These are phyloP conservation scores for Caradrina kadenii DNA, from an alignment of 2,888 invertebrate species.

Conservation along the genomic window DNA sequence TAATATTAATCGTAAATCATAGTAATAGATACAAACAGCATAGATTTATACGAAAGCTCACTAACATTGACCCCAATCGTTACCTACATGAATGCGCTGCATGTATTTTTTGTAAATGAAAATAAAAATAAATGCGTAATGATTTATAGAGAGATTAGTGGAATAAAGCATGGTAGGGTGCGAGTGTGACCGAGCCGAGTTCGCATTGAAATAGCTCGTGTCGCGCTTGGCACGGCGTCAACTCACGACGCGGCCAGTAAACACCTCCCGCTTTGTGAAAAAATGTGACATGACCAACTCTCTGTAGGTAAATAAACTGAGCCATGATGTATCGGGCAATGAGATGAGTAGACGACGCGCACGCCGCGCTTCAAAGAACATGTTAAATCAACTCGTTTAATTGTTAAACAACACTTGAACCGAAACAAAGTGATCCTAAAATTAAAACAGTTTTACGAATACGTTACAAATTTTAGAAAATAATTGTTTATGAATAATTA, in stretches of 20 bases:
- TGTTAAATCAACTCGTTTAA: slow-evolving; percentile 73
- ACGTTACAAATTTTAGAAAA: slow-evolving; percentile 36
- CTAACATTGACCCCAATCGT: slow-evolving; percentile 57
- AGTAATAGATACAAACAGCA: slow-evolving; percentile 38
- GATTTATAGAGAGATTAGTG: slow-evolving; percentile 55
- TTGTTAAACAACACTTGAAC: slow-evolving; percentile 71
- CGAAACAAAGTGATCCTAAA: slow-evolving; percentile 60
- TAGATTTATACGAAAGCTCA: slow-evolving; percentile 37
- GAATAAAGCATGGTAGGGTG: slow-evolving; percentile 40
- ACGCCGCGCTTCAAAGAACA: slow-evolving; percentile 78
- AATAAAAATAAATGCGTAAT: slow-evolving; percentile 50
- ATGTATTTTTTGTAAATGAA: slow-evolving; percentile 35
- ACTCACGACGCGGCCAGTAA: slow-evolving; percentile 74
- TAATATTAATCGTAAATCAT: slow-evolving; percentile 50
- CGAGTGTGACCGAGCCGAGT: slow-evolving; percentile 63
- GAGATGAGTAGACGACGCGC: slow-evolving; percentile 67
- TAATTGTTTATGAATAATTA: slow-evolving; percentile 47
- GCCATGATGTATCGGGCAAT: slow-evolving; percentile 73
- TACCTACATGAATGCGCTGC: slow-evolving; percentile 15
- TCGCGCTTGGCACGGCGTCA: slow-evolving; percentile 85
- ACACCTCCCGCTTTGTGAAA: slow-evolving; percentile 78
- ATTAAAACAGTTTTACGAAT: slow-evolving; percentile 52
- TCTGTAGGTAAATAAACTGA: slow-evolving; percentile 78
- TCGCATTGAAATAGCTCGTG: slow-evolving; percentile 82
- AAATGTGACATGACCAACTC: slow-evolving; percentile 78